A percentile compares a stretch with the other conserved stretches of the same genome.
These are phyloP conservation scores for Dicrurus megarhynchus DNA, from an alignment of 2,113 vertebrate genomes.

Conservation along the genomic window DNA sequence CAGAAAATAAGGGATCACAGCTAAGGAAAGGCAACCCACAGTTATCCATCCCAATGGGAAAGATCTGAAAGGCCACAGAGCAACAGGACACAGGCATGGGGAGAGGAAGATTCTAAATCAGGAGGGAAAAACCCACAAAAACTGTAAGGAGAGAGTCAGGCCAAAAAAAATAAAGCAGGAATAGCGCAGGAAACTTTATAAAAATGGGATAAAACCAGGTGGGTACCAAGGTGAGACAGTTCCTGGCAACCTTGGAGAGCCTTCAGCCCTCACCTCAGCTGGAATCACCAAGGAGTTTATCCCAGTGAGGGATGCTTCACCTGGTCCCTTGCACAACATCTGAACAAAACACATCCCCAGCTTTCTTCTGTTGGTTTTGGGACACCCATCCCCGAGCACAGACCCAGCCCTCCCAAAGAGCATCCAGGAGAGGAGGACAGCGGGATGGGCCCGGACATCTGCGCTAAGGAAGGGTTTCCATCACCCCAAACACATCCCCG, in stretches of 20 bases:
- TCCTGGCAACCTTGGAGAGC: background rate
- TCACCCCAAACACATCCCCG: background rate
- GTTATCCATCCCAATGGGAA: background rate
- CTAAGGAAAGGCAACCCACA: background rate
- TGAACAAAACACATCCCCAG: background rate
- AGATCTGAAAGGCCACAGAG: background rate
- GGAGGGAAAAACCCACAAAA: rapidly evolving
- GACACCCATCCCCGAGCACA: rapidly evolving
- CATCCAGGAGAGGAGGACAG: rapidly evolving
- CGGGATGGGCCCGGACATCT: rapidly evolving
- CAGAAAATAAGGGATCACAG: background rate
- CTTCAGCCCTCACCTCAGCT: rapidly evolving
- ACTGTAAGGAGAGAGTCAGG: background rate
- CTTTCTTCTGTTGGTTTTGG: background rate
- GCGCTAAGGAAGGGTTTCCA: background rate
- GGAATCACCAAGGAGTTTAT: too few species aligned
- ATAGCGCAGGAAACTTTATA: background rate
- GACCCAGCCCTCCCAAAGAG: background rate
- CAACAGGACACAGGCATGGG: rapidly evolving
- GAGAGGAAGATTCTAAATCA: background rate
- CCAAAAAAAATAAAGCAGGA: background rate
- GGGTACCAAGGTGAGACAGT: background rate
- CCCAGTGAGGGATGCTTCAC: background rate
- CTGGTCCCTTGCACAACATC: rapidly evolving
- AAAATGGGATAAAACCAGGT: background rate